Conservation (phyloP, 2,888 invertebrate species). For the Synanthedon myopaeformis region DNA sequence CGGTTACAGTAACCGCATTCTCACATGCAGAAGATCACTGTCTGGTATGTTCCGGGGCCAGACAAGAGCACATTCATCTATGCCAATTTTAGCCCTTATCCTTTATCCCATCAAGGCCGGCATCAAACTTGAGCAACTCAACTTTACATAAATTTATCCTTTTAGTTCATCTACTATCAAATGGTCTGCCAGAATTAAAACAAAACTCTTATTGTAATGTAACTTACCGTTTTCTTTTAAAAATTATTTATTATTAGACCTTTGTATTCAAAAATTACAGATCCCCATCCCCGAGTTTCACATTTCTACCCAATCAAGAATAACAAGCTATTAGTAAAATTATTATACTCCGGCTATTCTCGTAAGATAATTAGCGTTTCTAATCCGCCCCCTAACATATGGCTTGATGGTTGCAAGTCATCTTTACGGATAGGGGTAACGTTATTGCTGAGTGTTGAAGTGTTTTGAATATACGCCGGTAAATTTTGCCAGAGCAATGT, state of each 20-base stretch:
- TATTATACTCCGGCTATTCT: slow-evolving; percentile 5
- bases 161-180: too few relatives aligned
- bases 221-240: background rate
- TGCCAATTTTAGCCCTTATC: too few relatives aligned
- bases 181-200: too few relatives aligned
- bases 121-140: too few relatives aligned
- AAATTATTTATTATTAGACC: background rate
- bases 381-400: slow-evolving; percentile 45
- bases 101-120: too few relatives aligned
- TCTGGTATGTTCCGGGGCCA: too few relatives aligned
- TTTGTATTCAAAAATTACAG: background rate
- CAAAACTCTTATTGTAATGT: background rate
- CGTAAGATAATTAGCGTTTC: slow-evolving; percentile 43
- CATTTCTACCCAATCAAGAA: slow-evolving; percentile 23
- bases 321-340: slow-evolving; percentile 36
- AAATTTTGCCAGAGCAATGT: too few relatives aligned
- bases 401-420: slow-evolving; percentile 47
- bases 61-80: too few relatives aligned
- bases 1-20: too few relatives aligned
- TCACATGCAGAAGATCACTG: too few relatives aligned
- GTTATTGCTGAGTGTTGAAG: slow-evolving; percentile 1
- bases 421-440: slow-evolving; percentile 22
- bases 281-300: slow-evolving; percentile 11
- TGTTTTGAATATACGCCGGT: background rate
- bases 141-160: too few relatives aligned